A percentile compares a stretch with the other conserved stretches of the same genome.
Evolutionary conservation across 2,888 invertebrate species (phyloP).

Genomic region (Homarus gammarus): DNA sequence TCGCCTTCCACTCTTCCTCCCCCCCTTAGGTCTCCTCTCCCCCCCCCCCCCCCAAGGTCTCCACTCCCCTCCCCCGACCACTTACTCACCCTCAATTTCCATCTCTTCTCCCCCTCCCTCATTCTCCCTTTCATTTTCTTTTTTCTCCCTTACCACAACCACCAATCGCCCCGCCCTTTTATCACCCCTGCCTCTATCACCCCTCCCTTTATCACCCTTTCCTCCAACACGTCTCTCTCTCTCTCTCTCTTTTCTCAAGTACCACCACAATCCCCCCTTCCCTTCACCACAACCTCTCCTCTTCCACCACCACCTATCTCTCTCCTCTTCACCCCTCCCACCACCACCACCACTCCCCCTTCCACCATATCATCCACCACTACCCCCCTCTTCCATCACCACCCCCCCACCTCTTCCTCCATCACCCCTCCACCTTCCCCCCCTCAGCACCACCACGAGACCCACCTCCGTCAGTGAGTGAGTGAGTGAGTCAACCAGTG

Average conservation of each 20-base stretch:
- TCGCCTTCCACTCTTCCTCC: not conserved
- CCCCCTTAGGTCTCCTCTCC: not conserved
- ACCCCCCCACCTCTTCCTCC: not conserved
- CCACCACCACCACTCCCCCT: too few species aligned
- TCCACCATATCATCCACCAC: too few species aligned
- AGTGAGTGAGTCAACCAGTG: not conserved
- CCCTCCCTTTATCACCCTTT: not conserved
- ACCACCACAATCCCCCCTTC: too few species aligned
- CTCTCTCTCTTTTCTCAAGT: not conserved
- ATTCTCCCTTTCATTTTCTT: not conserved
- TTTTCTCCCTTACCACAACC: not conserved
- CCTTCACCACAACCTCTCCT: not conserved
- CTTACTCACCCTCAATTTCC: too few species aligned
- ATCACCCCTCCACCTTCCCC: conserved; percentile 4
- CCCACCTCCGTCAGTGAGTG: too few species aligned
- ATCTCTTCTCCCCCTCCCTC: not conserved
- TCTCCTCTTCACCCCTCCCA: too few species aligned
- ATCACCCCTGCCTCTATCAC: not conserved
- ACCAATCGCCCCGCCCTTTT: not conserved
- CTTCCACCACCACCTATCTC: too few species aligned
- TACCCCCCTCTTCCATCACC: not conserved
- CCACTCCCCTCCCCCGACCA: too few species aligned
- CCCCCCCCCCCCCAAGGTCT: too few species aligned
- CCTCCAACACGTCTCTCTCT: not conserved
- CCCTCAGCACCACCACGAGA: too few species aligned